A percentile compares a stretch with the other conserved stretches of the same genome.
Conservation (phyloP, 1,140 invertebrate species). For the Tachypleus tridentatus region DNA sequence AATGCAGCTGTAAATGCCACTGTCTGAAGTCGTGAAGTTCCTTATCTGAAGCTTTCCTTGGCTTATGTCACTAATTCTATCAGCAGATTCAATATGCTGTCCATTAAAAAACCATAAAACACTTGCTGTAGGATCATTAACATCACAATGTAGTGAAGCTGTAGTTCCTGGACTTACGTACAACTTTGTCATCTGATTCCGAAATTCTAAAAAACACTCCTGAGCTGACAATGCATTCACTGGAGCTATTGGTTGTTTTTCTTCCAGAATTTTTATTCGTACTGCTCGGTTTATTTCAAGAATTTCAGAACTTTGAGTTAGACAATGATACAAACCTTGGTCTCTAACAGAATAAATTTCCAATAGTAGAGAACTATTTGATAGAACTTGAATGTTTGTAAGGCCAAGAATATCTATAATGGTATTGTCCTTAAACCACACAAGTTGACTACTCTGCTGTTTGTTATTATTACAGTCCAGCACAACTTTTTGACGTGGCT, state of each 20-base stretch:
- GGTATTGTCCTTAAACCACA: neutral
- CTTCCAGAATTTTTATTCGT: neutral
- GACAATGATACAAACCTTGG: conserved; percentile 10
- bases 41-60: neutral
- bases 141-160: conserved; percentile 9
- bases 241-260: neutral
- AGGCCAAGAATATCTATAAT: neutral
- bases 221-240: neutral
- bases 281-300: conserved; percentile 9
- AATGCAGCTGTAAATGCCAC: conserved; percentile 10
- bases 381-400: too few relatives aligned
- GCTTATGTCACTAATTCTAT: neutral
- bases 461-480: neutral
- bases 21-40: conserved; percentile 3
- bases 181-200: conserved; percentile 4
- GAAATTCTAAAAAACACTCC: conserved; percentile 7
- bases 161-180: neutral
- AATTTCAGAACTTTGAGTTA: neutral
- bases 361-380: too few relatives aligned
- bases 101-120: conserved; percentile 13
- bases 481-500: neutral
- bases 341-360: neutral
- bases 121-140: neutral
- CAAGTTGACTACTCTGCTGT: neutral
- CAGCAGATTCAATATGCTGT: neutral